These are phyloP conservation scores for Nematolebias whitei DNA, from an alignment of 2,113 vertebrate genomes.

Conservation along the genomic window DNA sequence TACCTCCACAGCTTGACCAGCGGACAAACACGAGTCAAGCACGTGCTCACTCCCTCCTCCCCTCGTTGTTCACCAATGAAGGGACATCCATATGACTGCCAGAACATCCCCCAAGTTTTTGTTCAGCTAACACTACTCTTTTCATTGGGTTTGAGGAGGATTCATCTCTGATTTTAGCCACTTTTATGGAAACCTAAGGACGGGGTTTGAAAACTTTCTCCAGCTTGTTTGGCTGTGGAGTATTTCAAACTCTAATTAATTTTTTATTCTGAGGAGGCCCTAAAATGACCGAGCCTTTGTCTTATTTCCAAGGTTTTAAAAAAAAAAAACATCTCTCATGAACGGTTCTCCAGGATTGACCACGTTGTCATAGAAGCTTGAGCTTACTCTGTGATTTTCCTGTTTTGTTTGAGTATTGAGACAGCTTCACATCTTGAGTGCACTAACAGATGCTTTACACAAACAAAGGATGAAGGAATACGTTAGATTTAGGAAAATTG, in stretches of 20 bases:
- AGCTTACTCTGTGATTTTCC: constrained; percentile 7
- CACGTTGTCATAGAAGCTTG: not conserved
- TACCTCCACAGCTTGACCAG: constrained; percentile 72
- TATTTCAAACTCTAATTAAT: constrained; percentile 14
- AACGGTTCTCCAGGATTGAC: not conserved
- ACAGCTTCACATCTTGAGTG: not conserved
- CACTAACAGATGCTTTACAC: constrained; percentile 13
- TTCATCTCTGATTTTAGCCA: constrained; percentile 35
- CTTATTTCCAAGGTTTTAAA: constrained; percentile 40
- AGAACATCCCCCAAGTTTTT: constrained; percentile 58
- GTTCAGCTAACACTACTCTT: constrained; percentile 61
- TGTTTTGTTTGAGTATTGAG: not conserved
- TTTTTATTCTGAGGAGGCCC: constrained; percentile 3
- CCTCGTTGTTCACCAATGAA: constrained; percentile 55
- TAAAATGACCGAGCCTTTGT: constrained; percentile 16
- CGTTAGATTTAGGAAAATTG: constrained; percentile 10
- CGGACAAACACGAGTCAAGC: constrained; percentile 62
- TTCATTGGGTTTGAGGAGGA: constrained; percentile 37
- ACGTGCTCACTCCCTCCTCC: constrained; percentile 18
- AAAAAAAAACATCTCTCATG: constrained; percentile 13
- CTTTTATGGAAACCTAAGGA: constrained; percentile 24
- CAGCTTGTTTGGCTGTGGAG: constrained; percentile 20
- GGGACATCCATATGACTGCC: constrained; percentile 59
- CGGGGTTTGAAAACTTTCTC: constrained; percentile 40
- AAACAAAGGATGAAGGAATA: constrained; percentile 1